Conservation (phyloP, 2,113 vertebrate genomes). For the Cavia aperea region DNA sequence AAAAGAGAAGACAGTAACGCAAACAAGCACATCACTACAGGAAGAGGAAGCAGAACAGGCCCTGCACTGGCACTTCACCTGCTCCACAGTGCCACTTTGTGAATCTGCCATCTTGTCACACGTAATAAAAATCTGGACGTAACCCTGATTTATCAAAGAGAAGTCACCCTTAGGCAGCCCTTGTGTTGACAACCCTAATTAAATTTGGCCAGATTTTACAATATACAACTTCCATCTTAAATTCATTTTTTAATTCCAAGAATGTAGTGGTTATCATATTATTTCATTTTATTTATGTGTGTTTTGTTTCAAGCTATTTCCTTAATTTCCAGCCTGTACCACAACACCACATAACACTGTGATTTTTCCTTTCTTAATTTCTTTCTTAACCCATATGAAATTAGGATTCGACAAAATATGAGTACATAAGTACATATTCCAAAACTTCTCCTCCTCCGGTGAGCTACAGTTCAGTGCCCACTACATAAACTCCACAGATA, state of each 20-base stretch:
- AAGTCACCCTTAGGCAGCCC: background rate
- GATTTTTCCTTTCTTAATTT: background rate
- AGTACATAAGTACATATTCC: background rate
- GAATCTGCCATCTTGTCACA: accelerated
- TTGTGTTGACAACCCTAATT: background rate
- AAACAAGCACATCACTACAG: accelerated
- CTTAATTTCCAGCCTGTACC: background rate
- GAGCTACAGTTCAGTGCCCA: background rate
- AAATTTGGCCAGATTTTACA: background rate
- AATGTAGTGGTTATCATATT: background rate
- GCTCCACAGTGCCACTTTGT: accelerated
- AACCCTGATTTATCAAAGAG: background rate
- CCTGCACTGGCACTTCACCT: accelerated
- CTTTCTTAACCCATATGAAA: background rate
- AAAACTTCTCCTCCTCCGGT: background rate
- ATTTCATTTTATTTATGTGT: background rate
- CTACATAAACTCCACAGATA: accelerated
- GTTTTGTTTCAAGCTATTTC: background rate
- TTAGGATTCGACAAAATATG: background rate
- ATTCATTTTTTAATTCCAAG: background rate
- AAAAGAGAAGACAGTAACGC: background rate
- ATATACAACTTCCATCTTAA: background rate
- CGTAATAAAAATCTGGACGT: background rate
- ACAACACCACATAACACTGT: background rate
- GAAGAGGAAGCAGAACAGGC: accelerated